Base-by-base conservation (phyloP, 2,113 vertebrate species). In the Bufo bufo region DNA sequence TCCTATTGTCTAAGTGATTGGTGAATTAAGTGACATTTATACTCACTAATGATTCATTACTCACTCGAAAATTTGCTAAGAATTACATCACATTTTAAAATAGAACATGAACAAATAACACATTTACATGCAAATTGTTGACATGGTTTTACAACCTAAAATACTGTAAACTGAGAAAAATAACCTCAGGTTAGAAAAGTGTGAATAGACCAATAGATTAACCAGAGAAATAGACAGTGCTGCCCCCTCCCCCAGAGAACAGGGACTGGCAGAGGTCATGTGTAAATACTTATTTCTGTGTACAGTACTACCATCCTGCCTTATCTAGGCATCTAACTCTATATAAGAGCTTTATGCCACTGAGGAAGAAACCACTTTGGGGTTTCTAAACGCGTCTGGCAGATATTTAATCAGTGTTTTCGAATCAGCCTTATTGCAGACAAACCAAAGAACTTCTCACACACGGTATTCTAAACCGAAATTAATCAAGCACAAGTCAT, bases 1-100 rank as follows among this genome's bases (percentile, higher is more conserved):
- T 89, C 82, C 63, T 84, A 77, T 89, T 89, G 82, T 84, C 72
- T 84, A 45, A 77, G 81, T 89, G 87, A 89, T 83, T 89, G 81
- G 82, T 69, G 81, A 84, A 77, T 74, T 84, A 89, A 89, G 82
- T 69, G 47, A 77, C 74, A 80, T 78, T 58, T 77, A 54, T 54
- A 20, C 33, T 84, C 81, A 49, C 72, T 84, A 87, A 87, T 80
- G 81, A 87, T 87, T 87, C 49, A 71, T 87, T 63, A 71, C 63
- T 58, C 79, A 69, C 81, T 71, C 50, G 66, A 87, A 20, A 59
- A 82, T 87, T 72, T 72, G 69, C 85, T 69, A 71, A 87, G 78
- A 47, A 47, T 52, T 78, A 50, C 14, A 66, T 66, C 47, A 33
- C 12, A 80, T 56, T 54, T 65, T 50, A 80, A 79, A 80, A 69